A percentile compares a stretch with the other conserved stretches of the same genome.
These are phyloP conservation scores for Dexiosoma caninum DNA, from an alignment of 2,888 invertebrate species.

Conservation along the genomic window DNA sequence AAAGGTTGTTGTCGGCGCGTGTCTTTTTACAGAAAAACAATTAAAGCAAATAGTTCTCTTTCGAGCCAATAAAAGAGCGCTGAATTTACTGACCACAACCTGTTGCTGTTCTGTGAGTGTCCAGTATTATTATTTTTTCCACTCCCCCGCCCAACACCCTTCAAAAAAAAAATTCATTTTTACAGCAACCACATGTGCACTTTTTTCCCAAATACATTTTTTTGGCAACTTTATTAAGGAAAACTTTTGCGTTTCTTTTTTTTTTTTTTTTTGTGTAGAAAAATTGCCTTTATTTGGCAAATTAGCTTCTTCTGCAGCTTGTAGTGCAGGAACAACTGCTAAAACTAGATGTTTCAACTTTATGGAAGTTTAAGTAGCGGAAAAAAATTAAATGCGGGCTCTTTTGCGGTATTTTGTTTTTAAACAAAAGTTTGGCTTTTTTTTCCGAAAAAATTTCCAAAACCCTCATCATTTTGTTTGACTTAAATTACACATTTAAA, in stretches of 20 bases:
- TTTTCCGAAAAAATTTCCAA: conserved; percentile 5
- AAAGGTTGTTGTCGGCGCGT: conserved; percentile 43
- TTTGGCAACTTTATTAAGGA: conserved; percentile 3
- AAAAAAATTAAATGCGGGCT: conserved; percentile 32
- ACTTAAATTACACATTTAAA: neutral
- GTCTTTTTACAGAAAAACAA: conserved; percentile 35
- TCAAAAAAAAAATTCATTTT: too few relatives aligned
- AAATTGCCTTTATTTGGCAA: conserved; percentile 23
- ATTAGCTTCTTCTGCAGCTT: neutral
- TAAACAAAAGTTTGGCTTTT: conserved; percentile 5
- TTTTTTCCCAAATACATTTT: conserved; percentile 18
- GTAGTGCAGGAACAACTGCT: neutral
- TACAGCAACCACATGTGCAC: conserved; percentile 30
- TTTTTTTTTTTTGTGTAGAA: neutral
- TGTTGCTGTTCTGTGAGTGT: neutral
- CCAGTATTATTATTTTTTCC: neutral
- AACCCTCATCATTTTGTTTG: conserved; percentile 35
- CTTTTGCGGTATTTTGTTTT: conserved; percentile 35
- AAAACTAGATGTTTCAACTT: conserved; percentile 28
- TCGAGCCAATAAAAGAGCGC: neutral
- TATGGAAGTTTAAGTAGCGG: conserved; percentile 20
- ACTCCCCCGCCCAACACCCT: neutral
- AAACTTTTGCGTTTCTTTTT: too few relatives aligned
- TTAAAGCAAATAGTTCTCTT: neutral
- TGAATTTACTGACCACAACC: conserved; percentile 27